A percentile compares a stretch with the other conserved stretches of the same genome.
phyloP scores from a whole-genome alignment of 2,888 invertebrate genomes.

The Lasioglossum morio region DNA sequence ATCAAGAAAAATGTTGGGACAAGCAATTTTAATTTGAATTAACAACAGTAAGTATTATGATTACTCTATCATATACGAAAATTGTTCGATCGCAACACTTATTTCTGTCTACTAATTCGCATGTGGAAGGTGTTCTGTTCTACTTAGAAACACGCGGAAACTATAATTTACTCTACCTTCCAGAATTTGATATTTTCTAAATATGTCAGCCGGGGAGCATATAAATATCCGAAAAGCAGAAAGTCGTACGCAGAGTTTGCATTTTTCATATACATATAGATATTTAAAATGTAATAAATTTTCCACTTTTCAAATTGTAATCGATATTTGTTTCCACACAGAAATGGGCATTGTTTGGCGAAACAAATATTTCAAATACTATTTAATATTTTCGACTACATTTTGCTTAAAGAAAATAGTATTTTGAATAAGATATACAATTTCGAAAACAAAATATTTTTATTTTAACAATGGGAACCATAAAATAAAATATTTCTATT shows the following conservation, averaged over 20 bases:
- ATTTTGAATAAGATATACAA: no score
- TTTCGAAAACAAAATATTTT: no score
- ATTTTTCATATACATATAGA: not conserved
- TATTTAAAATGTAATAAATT: not conserved
- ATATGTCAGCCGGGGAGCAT: conserved; percentile 35
- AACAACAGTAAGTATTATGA: not conserved
- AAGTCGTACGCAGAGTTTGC: not conserved
- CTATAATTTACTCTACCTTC: not conserved
- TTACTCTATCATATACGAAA: not conserved
- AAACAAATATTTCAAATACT: no score
- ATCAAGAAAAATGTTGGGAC: not conserved
- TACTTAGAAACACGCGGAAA: not conserved
- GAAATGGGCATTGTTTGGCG: no score
- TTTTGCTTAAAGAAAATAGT: no score
- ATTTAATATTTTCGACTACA: no score
- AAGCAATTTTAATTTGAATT: not conserved
- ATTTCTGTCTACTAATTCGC: not conserved
- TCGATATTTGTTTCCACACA: no score
- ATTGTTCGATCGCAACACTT: not conserved
- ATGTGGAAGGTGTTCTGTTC: not conserved
- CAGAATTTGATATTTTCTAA: conserved; percentile 27
- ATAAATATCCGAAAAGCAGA: conserved; percentile 22
- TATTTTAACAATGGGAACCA: no score
- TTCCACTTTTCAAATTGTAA: no score
- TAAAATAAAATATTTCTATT: no score